Evolutionary conservation across 2,888 invertebrate species (phyloP).

Genomic region (Allolobophora icterica): DNA sequence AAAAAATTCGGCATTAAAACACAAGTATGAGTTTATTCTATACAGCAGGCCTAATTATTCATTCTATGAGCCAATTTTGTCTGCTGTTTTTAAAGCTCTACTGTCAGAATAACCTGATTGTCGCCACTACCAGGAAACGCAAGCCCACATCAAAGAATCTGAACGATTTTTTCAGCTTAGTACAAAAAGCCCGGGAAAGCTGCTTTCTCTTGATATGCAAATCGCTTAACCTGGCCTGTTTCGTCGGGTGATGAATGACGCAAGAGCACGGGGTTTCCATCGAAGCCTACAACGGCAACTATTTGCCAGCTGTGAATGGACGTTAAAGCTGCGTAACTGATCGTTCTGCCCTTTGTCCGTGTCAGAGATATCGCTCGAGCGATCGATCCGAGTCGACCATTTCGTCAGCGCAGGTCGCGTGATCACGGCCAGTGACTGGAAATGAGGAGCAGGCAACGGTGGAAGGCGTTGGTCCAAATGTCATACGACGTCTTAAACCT

Average conservation of each 20-base stretch:
- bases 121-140: not conserved
- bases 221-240: not conserved
- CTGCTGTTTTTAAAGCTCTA: not conserved
- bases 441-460: not conserved
- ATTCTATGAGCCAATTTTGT: not conserved
- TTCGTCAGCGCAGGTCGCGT: not conserved
- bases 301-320: not conserved
- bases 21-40: not conserved
- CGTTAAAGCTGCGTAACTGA: not conserved
- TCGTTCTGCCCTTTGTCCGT: not conserved
- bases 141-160: not conserved
- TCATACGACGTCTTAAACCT: not conserved
- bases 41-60: no score
- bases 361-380: not conserved
- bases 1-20: not conserved
- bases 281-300: not conserved
- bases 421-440: not conserved
- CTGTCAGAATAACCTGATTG: not conserved
- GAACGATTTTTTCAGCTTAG: conserved; percentile 14
- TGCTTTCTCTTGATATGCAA: not conserved
- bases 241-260: not conserved
- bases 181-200: not conserved
- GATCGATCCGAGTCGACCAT: not conserved
- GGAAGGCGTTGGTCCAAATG: not conserved
- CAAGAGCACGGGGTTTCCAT: not conserved